These are phyloP conservation scores for Drosophila melanocephala DNA, from an alignment of 2,888 invertebrate genomes.

Conservation along the genomic window DNA sequence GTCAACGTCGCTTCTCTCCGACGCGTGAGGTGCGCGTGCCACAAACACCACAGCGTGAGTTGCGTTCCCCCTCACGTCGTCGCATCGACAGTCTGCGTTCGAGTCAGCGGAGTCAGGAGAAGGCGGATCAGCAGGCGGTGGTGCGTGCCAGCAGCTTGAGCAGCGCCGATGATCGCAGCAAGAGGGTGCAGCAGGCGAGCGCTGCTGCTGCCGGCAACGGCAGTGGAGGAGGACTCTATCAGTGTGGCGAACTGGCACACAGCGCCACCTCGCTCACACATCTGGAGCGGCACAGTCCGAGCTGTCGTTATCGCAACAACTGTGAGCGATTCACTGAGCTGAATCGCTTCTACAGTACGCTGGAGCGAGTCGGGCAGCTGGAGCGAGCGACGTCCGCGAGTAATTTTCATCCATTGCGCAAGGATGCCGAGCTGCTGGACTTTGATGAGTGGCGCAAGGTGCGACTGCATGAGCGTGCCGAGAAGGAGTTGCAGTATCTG, in stretches of 20 bases:
- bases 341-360: conserved; percentile 93
- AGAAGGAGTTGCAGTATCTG: conserved; percentile 91
- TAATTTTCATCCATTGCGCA: conserved; percentile 90
- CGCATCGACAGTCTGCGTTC: conserved; percentile 87
- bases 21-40: conserved; percentile 85
- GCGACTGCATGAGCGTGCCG: conserved; percentile 91
- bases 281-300: conserved; percentile 83
- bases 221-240: conserved; percentile 63
- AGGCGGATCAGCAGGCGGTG: conserved; percentile 71
- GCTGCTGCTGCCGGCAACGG: conserved; percentile 12
- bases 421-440: conserved; percentile 93
- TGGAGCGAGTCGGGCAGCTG: conserved; percentile 93
- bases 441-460: conserved; percentile 95
- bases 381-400: conserved; percentile 91
- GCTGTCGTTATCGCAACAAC: conserved; percentile 86
- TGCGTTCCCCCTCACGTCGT: conserved; percentile 89
- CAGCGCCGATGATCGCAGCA: conserved; percentile 86
- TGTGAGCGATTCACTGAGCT: conserved; percentile 94
- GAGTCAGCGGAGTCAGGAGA: conserved; percentile 56
- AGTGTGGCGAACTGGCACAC: conserved; percentile 83
- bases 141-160: conserved; percentile 89
- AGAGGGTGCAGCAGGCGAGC: conserved; percentile 31
- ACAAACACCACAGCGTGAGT: conserved; percentile 82
- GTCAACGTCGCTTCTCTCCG: conserved; percentile 76
- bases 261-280: conserved; percentile 86